Evolutionary conservation across 1,140 invertebrate species (phyloP).

Genomic region (Patella vulgata): DNA sequence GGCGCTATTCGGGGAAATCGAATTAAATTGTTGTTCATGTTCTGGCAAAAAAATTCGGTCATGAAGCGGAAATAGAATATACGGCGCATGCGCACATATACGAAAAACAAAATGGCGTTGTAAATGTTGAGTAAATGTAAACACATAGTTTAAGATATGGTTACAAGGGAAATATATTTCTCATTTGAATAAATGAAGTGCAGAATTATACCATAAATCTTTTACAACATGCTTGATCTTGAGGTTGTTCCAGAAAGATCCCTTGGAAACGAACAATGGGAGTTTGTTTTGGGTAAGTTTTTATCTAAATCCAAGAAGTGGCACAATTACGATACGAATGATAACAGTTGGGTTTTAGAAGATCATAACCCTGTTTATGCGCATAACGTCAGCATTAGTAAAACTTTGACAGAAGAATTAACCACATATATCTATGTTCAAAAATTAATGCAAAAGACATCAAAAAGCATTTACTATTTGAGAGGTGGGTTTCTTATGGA

Average conservation of each 20-base stretch:
- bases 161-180: slow-evolving; percentile 3
- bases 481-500: too few relatives aligned
- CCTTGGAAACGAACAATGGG: slow-evolving; percentile 95
- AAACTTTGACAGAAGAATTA: too few relatives aligned
- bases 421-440: too few relatives aligned
- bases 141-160: slow-evolving; percentile 5
- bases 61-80: background rate
- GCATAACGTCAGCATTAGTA: slow-evolving; percentile 35
- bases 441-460: too few relatives aligned
- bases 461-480: too few relatives aligned
- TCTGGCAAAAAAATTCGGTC: background rate
- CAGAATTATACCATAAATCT: slow-evolving; percentile 6
- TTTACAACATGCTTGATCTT: slow-evolving; percentile 84
- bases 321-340: background rate
- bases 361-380: slow-evolving; percentile 25
- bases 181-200: background rate
- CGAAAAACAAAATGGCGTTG: slow-evolving; percentile 47
- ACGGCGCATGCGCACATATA: slow-evolving; percentile 18
- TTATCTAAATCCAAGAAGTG: slow-evolving; percentile 5
- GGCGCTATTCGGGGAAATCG: too few relatives aligned
- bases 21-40: too few relatives aligned
- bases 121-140: slow-evolving; percentile 18
- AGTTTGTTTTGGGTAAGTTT: slow-evolving; percentile 92
- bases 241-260: slow-evolving; percentile 95
- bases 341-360: background rate